Conservation (phyloP, 1,140 invertebrate genomes). For the Zaprionus davidi region DNA sequence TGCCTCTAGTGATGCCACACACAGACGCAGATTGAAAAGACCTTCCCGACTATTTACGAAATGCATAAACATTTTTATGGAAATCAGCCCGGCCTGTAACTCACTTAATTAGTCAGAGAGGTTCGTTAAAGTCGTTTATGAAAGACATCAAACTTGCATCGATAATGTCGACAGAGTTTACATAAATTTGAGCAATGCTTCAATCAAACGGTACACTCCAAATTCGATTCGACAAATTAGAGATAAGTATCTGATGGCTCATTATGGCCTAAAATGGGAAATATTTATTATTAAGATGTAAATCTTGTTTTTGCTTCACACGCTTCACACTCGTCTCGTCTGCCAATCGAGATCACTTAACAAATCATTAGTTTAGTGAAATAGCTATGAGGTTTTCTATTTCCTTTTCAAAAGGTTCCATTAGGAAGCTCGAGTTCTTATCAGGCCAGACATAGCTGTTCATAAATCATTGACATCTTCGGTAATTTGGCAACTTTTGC, state of each 20-base stretch:
- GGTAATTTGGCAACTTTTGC: slow-evolving; percentile 23
- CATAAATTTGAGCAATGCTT: slow-evolving; percentile 32
- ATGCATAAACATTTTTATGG: slow-evolving; percentile 62
- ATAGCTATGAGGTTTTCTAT: slow-evolving; percentile 13
- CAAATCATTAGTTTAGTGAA: slow-evolving; percentile 28
- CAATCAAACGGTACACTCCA: slow-evolving; percentile 21
- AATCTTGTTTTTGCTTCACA: slow-evolving; percentile 21
- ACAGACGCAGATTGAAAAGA: slow-evolving; percentile 17
- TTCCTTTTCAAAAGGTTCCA: neutral
- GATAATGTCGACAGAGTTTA: slow-evolving; percentile 32
- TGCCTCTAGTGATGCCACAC: slow-evolving; percentile 32
- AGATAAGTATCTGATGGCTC: slow-evolving; percentile 7
- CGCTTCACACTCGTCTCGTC: slow-evolving; percentile 1
- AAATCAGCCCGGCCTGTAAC: slow-evolving; percentile 17
- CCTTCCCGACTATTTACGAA: slow-evolving; percentile 60
- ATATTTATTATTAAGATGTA: neutral
- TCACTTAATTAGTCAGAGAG: slow-evolving; percentile 59
- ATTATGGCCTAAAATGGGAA: neutral
- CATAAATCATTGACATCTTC: slow-evolving; percentile 5
- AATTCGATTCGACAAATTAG: slow-evolving; percentile 18
- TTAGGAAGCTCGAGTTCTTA: slow-evolving; percentile 12
- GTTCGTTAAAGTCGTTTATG: slow-evolving; percentile 49
- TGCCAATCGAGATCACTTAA: slow-evolving; percentile 7
- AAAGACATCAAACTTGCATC: slow-evolving; percentile 48
- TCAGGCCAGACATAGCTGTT: neutral